These are phyloP conservation scores for Neoseiulus cucumeris DNA, from an alignment of 1,140 invertebrate genomes.

Conservation along the genomic window DNA sequence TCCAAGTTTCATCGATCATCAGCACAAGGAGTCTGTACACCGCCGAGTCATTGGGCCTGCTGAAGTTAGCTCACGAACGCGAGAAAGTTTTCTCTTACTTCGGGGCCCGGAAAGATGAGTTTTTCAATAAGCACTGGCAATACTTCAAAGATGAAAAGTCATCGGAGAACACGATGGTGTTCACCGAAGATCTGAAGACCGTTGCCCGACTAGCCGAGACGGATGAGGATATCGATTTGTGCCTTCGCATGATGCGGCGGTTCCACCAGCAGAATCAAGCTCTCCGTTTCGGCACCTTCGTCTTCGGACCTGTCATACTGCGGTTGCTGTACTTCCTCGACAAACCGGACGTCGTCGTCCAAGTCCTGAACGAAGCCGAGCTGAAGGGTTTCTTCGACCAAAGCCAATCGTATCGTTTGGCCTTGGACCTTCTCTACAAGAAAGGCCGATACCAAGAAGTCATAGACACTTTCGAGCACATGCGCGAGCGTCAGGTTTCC, in stretches of 20 bases:
- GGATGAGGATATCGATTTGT: conserved; percentile 38
- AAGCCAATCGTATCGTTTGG: conserved; percentile 40
- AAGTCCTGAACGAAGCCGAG: conserved; percentile 33
- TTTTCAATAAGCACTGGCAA: not conserved
- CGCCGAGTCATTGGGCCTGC: conserved; percentile 16
- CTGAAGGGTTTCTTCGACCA: conserved; percentile 47
- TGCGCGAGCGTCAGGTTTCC: conserved; percentile 31
- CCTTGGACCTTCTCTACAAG: conserved; percentile 48
- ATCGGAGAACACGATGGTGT: conserved; percentile 35
- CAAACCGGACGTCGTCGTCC: conserved; percentile 41
- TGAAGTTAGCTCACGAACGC: conserved; percentile 15
- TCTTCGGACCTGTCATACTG: conserved; percentile 65
- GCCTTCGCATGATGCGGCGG: conserved; percentile 23
- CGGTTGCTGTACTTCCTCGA: conserved; percentile 48
- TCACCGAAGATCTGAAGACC: conserved; percentile 64
- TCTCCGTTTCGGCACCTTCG: conserved; percentile 48
- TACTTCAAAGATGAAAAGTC: conserved; percentile 1
- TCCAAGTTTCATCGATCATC: not conserved
- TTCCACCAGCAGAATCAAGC: conserved; percentile 49
- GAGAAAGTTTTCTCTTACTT: conserved; percentile 13
- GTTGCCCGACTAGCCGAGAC: conserved; percentile 45
- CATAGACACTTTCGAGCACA: conserved; percentile 34
- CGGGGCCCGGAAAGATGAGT: conserved; percentile 14
- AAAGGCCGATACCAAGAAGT: conserved; percentile 46
- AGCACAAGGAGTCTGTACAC: conserved; percentile 14